Base-by-base conservation (phyloP, 2,797 vertebrate species). In the Vipera ursinii region DNA sequence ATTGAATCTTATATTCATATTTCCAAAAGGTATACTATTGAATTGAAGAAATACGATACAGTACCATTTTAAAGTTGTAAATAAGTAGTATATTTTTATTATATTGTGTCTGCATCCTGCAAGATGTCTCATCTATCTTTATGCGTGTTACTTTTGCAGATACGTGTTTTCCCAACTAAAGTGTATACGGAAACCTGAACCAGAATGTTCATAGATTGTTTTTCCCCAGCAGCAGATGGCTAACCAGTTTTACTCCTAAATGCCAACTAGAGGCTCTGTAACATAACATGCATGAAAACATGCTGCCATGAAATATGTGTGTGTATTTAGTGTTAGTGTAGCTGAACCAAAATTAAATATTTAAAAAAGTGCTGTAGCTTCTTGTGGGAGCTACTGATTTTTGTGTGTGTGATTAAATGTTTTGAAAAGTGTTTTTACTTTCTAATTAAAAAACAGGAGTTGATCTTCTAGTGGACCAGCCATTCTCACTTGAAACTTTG, bases 391-490 rank as follows among this genome's bases (percentile, higher is more conserved):
- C 44, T 92, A 32, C 59, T 53, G 60, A 26, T 65, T 60, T 48
- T 82, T 78, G n/a, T 82, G 56, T 5, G 32, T 24, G 51, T 73
- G 17, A 73, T 90, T 88, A 69, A 24, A 55, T 38, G 13, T 73
- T 26, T 61, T 87, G 6, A 6, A 57, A 51, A 53, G 6, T 86
- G 4, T 57, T 59, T 8, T 92, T 87, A 15, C 90, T 57, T 44
- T 85, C 9, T 90, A 91, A 56, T 53, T 10, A 60, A 92, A 93
- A 95, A 48, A 93, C 95, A 99, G 99, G 99, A 97, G 98, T 99
- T 92, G 99, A 99, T 94, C 98, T 99, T 94, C 97, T 99, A 96
- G 99, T 99, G 97, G 99, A 99, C 96, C 99, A 99, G 94, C 98
- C 98, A 0, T 98, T 99, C 96, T 98, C 98, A 55, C 97, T 98